A percentile compares a stretch with the other conserved stretches of the same genome.
These are phyloP conservation scores for Chelonia mydas DNA, from an alignment of 2,797 vertebrate species.

Conservation along the genomic window DNA sequence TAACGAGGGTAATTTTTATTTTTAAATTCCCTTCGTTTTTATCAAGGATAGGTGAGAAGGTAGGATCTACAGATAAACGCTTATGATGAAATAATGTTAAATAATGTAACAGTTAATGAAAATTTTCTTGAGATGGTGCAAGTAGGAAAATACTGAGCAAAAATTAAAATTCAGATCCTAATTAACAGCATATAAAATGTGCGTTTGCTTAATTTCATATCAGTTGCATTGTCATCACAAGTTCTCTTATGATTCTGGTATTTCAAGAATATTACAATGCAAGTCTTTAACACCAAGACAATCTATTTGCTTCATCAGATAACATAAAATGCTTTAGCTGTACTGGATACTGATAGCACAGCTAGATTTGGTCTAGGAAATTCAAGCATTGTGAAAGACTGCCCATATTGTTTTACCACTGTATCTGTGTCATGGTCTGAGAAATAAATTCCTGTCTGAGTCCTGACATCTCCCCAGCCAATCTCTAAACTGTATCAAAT, in stretches of 20 bases:
- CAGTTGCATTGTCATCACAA: background rate
- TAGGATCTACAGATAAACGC: background rate
- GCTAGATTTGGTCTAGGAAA: slow-evolving; percentile 6
- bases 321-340: background rate
- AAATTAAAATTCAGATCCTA: background rate
- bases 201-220: background rate
- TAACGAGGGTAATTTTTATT: background rate
- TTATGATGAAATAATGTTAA: background rate
- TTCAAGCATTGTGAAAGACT: background rate
- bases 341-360: slow-evolving; percentile 10
- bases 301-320: background rate
- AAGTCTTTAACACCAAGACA: background rate
- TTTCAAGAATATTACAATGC: background rate
- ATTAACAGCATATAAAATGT: background rate
- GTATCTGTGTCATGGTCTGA: background rate
- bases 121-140: background rate
- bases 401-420: background rate
- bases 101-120: background rate
- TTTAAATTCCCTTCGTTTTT: background rate
- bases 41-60: background rate
- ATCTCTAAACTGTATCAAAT: background rate
- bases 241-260: background rate
- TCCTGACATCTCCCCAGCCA: background rate
- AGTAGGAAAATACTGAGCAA: background rate
- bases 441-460: background rate